Evolutionary conservation across 2,113 vertebrate genomes (phyloP).

Genomic region (Empidonax alnorum): DNA sequence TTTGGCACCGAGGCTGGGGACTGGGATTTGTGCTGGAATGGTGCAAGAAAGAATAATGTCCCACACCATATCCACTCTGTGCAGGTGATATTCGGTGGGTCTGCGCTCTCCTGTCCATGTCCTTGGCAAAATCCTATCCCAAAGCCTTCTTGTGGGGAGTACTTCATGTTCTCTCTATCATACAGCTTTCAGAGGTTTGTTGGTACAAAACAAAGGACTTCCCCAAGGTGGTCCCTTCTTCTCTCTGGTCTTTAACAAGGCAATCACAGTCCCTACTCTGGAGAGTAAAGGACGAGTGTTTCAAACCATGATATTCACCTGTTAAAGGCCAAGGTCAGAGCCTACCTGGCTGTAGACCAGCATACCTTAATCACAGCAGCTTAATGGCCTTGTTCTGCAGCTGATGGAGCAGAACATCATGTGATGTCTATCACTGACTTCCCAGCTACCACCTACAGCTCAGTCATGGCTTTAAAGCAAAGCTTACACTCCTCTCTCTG

Average conservation of each 20-base stretch:
- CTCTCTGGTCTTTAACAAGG: not conserved
- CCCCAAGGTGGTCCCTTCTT: not conserved
- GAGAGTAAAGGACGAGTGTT: not conserved
- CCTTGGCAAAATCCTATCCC: not conserved
- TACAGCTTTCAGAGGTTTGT: not conserved
- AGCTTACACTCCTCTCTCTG: not conserved
- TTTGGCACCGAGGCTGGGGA: not conserved
- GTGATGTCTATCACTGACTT: slow-evolving; percentile 7
- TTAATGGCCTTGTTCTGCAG: not conserved
- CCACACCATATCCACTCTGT: not conserved
- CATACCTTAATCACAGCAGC: slow-evolving; percentile 2
- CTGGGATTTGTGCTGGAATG: not conserved
- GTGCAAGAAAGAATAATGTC: not conserved
- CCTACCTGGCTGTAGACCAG: not conserved
- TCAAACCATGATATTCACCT: not conserved
- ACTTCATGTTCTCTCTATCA: not conserved
- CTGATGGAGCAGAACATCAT: slow-evolving; percentile 20
- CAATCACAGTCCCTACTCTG: not conserved
- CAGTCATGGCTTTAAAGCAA: not conserved
- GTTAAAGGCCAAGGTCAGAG: slow-evolving; percentile 40
- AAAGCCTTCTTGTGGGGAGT: not conserved
- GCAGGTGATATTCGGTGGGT: not conserved
- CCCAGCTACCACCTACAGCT: not conserved
- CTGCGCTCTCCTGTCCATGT: not conserved
- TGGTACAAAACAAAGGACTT: not conserved